phyloP scores from a whole-genome alignment of 2,888 invertebrate genomes.

The Metalampra italica region DNA sequence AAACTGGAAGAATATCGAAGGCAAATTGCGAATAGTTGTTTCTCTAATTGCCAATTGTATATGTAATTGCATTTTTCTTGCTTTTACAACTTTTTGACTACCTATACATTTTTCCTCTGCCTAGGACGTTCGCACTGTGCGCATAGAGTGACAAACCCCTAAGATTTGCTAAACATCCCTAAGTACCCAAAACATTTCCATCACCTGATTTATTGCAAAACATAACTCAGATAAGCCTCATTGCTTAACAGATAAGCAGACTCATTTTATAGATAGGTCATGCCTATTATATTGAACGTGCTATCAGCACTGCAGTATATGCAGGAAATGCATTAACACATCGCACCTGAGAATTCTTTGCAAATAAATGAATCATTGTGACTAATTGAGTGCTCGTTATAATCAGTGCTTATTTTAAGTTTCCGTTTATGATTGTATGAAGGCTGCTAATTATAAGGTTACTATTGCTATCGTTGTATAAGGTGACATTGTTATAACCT shows the following conservation, averaged over 20 bases:
- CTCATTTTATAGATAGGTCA: slow-evolving; percentile 1
- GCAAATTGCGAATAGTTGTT: no score
- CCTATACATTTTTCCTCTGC: no score
- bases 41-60: no score
- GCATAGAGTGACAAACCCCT: no score
- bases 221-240: background rate
- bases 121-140: no score
- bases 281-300: background rate
- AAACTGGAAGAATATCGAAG: no score
- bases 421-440: background rate
- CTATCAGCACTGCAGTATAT: background rate
- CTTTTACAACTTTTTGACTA: no score
- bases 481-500: background rate
- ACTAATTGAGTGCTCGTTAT: background rate
- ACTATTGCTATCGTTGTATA: background rate
- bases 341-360: background rate
- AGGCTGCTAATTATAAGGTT: no score
- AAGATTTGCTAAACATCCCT: no score
- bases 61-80: no score
- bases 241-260: background rate
- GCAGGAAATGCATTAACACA: slow-evolving; percentile 1
- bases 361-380: background rate
- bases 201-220: background rate
- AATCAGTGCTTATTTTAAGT: background rate
- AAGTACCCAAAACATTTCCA: background rate